A percentile compares a stretch with the other conserved stretches of the same genome.
phyloP scores from a whole-genome alignment of 2,113 vertebrate genomes.

The Actenoides hombroni region DNA sequence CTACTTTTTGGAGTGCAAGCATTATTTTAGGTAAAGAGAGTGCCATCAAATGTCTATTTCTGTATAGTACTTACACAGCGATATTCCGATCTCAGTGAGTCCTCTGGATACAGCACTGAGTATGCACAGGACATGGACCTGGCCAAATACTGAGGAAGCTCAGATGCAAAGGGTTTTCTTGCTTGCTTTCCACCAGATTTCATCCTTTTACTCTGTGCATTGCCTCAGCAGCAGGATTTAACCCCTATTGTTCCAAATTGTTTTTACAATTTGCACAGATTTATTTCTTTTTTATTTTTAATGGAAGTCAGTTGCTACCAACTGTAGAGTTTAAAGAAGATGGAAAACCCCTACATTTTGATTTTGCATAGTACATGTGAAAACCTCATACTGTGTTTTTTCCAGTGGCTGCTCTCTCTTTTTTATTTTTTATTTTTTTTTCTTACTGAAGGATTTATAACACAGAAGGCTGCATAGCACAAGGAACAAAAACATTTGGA shows the following conservation, averaged over 20 bases:
- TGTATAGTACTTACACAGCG: neutral
- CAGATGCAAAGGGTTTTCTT: neutral
- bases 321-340: neutral
- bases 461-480: neutral
- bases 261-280: neutral
- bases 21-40: neutral
- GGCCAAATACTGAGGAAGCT: neutral
- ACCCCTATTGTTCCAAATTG: neutral
- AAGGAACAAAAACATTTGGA: slow-evolving; percentile 48
- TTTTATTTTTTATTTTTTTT: neutral
- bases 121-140: neutral
- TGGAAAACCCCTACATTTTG: neutral
- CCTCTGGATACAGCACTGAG: neutral
- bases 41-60: neutral
- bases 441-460: slow-evolving; percentile 20
- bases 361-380: neutral
- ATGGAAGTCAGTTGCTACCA: neutral
- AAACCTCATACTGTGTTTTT: neutral
- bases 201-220: neutral
- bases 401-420: neutral
- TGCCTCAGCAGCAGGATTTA: neutral
- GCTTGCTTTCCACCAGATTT: neutral
- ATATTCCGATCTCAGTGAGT: neutral
- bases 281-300: neutral
- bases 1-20: neutral